Percentiles rank a stretch among this genome's conserved stretches.
phyloP scores from a whole-genome alignment of 2,888 invertebrate species.

The Oscheius sp. region DNA sequence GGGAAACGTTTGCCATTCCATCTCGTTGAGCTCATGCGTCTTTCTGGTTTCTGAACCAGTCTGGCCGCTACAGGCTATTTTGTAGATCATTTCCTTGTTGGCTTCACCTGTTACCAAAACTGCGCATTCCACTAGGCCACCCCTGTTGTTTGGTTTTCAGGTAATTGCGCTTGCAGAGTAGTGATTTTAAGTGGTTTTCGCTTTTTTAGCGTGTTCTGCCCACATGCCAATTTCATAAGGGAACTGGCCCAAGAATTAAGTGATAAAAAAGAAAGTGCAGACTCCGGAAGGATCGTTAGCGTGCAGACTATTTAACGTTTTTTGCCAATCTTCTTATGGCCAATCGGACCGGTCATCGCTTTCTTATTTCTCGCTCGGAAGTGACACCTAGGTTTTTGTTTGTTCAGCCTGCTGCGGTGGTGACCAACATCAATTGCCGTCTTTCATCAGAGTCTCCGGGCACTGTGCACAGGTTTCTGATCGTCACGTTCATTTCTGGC shows the following conservation, averaged over 20 bases:
- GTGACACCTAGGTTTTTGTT: conserved; percentile 38
- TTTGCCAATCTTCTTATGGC: conserved; percentile 32
- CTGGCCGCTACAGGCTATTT: too few species aligned
- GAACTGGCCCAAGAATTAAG: neutral
- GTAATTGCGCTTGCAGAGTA: conserved; percentile 11
- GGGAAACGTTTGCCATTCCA: conserved; percentile 8
- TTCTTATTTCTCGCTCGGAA: conserved; percentile 36
- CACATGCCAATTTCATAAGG: neutral
- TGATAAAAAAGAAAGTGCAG: neutral
- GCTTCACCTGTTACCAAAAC: neutral
- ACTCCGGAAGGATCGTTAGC: conserved; percentile 1
- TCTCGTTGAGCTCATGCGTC: neutral
- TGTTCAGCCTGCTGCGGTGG: conserved; percentile 30
- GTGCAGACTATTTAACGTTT: conserved; percentile 9
- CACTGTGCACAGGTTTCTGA: conserved; percentile 25
- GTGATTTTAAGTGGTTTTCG: conserved; percentile 1
- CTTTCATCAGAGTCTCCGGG: conserved; percentile 28
- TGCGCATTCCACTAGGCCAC: neutral
- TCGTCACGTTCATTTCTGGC: conserved; percentile 2
- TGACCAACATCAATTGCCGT: conserved; percentile 32
- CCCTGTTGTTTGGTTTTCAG: conserved; percentile 11
- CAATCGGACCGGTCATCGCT: conserved; percentile 36
- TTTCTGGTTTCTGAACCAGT: neutral
- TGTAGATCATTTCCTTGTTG: too few species aligned
- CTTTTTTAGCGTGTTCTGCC: conserved; percentile 12